Base-by-base conservation (phyloP, 1,140 invertebrate species). In the Thaumatotibia leucotreta region DNA sequence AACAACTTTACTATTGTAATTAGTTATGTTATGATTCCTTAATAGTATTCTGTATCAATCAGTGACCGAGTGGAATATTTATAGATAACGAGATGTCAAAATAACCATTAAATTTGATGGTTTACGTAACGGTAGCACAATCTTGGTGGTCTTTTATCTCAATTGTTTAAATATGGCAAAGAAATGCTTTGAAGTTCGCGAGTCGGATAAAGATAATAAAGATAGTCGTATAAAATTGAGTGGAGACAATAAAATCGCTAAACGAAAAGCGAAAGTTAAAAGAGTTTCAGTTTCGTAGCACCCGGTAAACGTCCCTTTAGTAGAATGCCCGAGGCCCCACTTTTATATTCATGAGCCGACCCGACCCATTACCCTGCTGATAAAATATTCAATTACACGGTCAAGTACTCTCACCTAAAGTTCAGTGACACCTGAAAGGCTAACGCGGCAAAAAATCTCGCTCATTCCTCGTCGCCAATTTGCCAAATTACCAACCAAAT, bases 371-470 rank as follows among this genome's bases (percentile, higher is more conserved):
- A 71, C 70, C 32, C 23, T 14, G 62, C 63, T 67, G 65, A 77
- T 83, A 78, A 83, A 84, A 83, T 83, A 81, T 83, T 81, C 75
- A 83, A 77, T 81, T 80, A 75, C 65, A 29, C 68, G 66, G 64
- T 74, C 64, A 75, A 77, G 74, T 73, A 76, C 75, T 76, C 69
- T 76, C 74, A 71, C 70, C 71, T 72, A 17, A 61, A 61, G 79
- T 80, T 84, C 80, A 74, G 65, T 64, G 75, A 72, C 75, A 77
- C 17, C 54, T 65, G 67, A 71, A 74, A 65, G 66, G 75, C 69
- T 70, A 70, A 70, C 67, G 72, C 75, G 70, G 69, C 72, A 67
- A 73, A 76, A 72, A 69, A 66, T 2, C 50, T 2, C 22, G 11
- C 23, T 3, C 1, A 27, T 54, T 54, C 23, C 23, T 24, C 50